Evolutionary conservation across 2,888 invertebrate genomes (phyloP), one percentile per base, ranked within the genome.

Genomic region (Ashinkailepas kermadecensis): DNA sequence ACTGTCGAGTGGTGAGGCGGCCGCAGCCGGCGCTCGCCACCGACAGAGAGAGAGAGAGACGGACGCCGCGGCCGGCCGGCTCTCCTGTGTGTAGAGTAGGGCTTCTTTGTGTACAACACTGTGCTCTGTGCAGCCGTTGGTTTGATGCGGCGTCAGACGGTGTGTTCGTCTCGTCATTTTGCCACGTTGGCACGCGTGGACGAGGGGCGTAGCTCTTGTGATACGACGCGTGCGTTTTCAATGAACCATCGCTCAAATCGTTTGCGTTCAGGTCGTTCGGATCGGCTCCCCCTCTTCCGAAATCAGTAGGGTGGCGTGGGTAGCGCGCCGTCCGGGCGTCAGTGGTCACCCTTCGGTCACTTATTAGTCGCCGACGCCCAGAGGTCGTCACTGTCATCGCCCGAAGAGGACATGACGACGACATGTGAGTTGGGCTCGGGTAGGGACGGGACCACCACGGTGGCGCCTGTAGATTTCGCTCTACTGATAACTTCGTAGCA

Each of bases 231-330:
- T 23, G n/a, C 67, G 67, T 67, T 67, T 67, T 67, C 67, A 67
- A 67, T 67, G 67, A 25, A 67, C 67, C n/a, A n/a, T 67, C 67
- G 67, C 67, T 67, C 67, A 67, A 67, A 67, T 25, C 25, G 65
- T 25, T 25, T 67, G 67, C 67, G 67, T 25, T 62, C 39, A 39
- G 39, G 39, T 39, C 39, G 39, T 39, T 39, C 39, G 39, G 18
- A 18, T 65, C 67, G 65, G 65, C 23, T 10, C 12, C 9, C 67
- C 25, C 25, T 12, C 12, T 23, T 23, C 12, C 8, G 10, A 23
- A n/a, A 65, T n/a, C 65, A 23, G n/a, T 65, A n/a, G 65, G 21
- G 62, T 65, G 65, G n/a, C 23, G 65, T 62, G 9, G 7, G 9
- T 23, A 65, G 65, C 7, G 65, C 39, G 39, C 39, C 4, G 39